Base-by-base conservation (phyloP, 2,797 vertebrate genomes). In the Malacoraja senta region DNA sequence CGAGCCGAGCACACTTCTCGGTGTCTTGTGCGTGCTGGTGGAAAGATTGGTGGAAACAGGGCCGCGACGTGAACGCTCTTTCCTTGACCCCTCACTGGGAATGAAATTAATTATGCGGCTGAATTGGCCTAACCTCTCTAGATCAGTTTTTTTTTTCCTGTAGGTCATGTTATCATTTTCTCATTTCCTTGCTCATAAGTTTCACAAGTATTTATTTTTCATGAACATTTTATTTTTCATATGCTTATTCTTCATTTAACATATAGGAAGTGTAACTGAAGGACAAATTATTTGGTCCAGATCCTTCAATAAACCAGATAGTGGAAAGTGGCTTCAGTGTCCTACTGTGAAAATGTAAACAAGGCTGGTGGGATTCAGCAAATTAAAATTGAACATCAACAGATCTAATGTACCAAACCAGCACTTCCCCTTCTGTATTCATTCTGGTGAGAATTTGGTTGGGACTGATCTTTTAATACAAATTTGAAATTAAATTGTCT, bases 401-500 rank as follows among this genome's bases (percentile, higher is more conserved):
- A 95, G 93, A 93, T 93, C 95, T 94, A 94, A 94, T 58, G 93
- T 76, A 93, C 93, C 94, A 94, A 93, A 93, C 93, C 94, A 93
- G 93, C 94, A 94, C 65, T 94, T 95, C 95, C 93, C 77, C 80
- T 94, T 95, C 95, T 93, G 94, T 79, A 93, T 90, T 96, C 93
- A 93, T 94, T 95, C 94, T 97, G 97, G 96, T 96, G 96, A 94
- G 95, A 95, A 96, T 97, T 96, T 98, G 98, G 98, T 97, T 98
- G 97, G 98, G 98, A 98, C 97, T 97, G 97, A 98, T 98, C 97
- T 97, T 97, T 96, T 96, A 97, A 96, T 97, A 95, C 96, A 96
- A 96, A 95, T 96, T 97, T 96, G 97, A 98, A 98, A 98, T 98
- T 97, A 98, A 98, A 98, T 98, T 95, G 95, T 97, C 96, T 97